phyloP scores from a whole-genome alignment of 2,797 vertebrate species.

The Acipenser transmontanus region DNA sequence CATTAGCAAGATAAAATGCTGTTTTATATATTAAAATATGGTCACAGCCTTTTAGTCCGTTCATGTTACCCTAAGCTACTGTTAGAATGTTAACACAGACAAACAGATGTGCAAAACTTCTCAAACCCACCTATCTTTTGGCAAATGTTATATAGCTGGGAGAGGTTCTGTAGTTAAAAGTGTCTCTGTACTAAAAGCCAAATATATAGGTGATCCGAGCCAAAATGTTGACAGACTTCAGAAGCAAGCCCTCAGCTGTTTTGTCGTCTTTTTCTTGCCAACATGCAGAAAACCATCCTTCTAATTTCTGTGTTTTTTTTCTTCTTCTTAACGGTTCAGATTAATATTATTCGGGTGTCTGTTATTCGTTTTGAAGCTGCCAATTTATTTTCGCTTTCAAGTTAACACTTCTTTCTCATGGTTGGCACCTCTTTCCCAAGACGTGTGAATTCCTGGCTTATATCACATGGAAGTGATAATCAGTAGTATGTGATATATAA shows the following conservation, averaged over 20 bases:
- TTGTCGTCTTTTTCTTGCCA: slow-evolving; percentile 43
- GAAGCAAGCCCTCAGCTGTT: slow-evolving; percentile 56
- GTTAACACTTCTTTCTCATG: slow-evolving; percentile 7
- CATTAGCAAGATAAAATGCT: too few relatives aligned
- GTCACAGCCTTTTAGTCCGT: too few relatives aligned
- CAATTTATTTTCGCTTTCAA: background rate
- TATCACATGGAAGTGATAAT: too few relatives aligned
- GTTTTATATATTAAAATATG: too few relatives aligned
- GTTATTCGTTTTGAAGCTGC: background rate
- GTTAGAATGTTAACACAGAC: slow-evolving; percentile 46
- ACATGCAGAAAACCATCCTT: slow-evolving; percentile 25
- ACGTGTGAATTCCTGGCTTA: too few relatives aligned
- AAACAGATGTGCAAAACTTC: slow-evolving; percentile 60
- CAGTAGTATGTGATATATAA: too few relatives aligned
- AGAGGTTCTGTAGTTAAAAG: slow-evolving; percentile 30
- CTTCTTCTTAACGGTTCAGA: background rate
- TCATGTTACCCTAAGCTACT: too few relatives aligned
- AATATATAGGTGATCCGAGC: slow-evolving; percentile 52
- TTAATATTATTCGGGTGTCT: too few relatives aligned
- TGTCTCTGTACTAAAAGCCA: slow-evolving; percentile 51
- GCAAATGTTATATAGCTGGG: slow-evolving; percentile 1
- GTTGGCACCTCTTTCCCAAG: slow-evolving; percentile 7
- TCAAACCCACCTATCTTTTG: slow-evolving; percentile 42
- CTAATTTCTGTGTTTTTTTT: background rate
- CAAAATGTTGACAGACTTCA: slow-evolving; percentile 43